Base-by-base conservation (phyloP, 2,888 invertebrate species). In the Cyclophora albipunctata region DNA sequence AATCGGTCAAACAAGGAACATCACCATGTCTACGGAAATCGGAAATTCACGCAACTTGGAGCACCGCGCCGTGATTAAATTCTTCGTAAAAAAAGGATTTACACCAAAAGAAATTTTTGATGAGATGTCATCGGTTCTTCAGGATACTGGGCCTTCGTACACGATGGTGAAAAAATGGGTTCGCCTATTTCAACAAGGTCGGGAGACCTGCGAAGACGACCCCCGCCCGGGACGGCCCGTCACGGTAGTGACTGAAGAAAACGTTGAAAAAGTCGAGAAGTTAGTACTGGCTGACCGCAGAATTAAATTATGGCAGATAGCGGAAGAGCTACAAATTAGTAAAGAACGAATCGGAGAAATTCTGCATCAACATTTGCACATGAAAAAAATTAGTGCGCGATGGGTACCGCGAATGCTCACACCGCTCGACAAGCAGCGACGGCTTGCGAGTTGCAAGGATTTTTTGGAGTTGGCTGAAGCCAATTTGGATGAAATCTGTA, bases 271-370 rank as follows among this genome's bases (percentile, higher is more conserved):
- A 37, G 37, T 37, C 5, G 5, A 37, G 5, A 37, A 37, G n/a
- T n/a, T n/a, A 37, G 37, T 37, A 37, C 5, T 37, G 37, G 37
- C 37, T 5, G 37, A 37, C 5, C 37, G 37, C 5, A 37, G 37
- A 37, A 37, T 37, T 37, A 37, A 37, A 37, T 37, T 37, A 37
- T 33, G 73, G 51, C 46, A 58, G 56, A 44, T 59, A 60, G 6
- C 62, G 50, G 3, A 65, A 58, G n/a, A 56, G 47, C 4, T 46
- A 51, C 46, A 68, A 63, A 3, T 63, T 63, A 0, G 52, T 47
- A 45, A 66, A 64, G 7, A 52, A 49, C 66, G 63, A 67, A 34
- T 61, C 56, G 5, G 69, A 53, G 0, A 57, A n/a, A n/a, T n/a
- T 64, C 5, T 37, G 3, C 5, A 37, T 37, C 4, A 37, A 37